Percentiles rank a stretch among this genome's conserved stretches.
phyloP scores from a whole-genome alignment of 2,797 vertebrate genomes.

The Steatocranus sp. region DNA sequence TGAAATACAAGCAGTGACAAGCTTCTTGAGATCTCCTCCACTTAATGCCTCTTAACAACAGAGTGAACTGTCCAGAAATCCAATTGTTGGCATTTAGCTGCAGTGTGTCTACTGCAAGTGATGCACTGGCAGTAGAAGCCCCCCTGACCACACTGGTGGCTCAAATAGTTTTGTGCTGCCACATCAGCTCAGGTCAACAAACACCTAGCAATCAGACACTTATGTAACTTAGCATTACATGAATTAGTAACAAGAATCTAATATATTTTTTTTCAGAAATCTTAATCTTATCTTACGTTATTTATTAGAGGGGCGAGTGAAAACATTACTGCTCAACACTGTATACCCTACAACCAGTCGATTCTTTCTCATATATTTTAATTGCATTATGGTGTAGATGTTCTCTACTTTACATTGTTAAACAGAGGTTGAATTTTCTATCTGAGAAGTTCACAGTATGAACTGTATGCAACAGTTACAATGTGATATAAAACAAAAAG shows the following conservation, averaged over 20 bases:
- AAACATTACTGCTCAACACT: neutral
- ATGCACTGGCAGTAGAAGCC: neutral
- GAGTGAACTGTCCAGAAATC: neutral
- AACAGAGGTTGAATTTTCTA: neutral
- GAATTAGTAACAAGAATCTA: neutral
- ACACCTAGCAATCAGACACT: neutral
- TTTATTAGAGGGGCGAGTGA: neutral
- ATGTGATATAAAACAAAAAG: neutral
- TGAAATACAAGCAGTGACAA: neutral
- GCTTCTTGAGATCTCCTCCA: neutral
- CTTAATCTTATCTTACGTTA: neutral
- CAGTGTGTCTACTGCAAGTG: neutral
- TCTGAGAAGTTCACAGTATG: neutral
- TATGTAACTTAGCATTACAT: neutral
- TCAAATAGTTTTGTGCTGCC: neutral
- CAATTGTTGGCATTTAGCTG: neutral
- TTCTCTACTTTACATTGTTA: neutral
- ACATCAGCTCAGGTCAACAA: neutral
- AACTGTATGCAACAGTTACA: neutral
- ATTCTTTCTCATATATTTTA: neutral
- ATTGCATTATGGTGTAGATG: neutral
- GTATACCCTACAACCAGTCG: neutral
- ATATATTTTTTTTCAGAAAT: fast-evolving
- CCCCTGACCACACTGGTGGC: neutral
- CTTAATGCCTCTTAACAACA: neutral